These are phyloP conservation scores for Melanotaenia maccullochi DNA, from an alignment of 2,797 vertebrate species.

Conservation along the genomic window DNA sequence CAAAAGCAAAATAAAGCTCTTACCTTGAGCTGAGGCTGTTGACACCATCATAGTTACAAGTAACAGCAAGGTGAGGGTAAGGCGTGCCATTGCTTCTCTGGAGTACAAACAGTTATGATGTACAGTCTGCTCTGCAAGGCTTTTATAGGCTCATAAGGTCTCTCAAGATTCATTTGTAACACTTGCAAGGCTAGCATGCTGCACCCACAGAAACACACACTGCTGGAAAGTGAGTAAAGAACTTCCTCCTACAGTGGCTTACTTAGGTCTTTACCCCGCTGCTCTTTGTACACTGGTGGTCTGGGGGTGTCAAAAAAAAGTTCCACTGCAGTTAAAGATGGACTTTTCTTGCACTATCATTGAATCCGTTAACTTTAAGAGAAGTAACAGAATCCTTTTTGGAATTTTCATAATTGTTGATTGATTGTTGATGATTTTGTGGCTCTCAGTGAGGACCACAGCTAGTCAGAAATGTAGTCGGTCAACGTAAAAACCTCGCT, in stretches of 20 bases:
- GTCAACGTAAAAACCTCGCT: no score
- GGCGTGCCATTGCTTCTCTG: constrained; percentile 46
- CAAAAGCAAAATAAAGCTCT: constrained; percentile 2
- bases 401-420: not conserved
- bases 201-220: constrained; percentile 50
- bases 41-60: constrained; percentile 34
- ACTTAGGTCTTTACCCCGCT: not conserved
- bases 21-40: constrained; percentile 55
- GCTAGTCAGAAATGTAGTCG: no score
- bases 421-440: no score
- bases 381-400: not conserved
- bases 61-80: constrained; percentile 32
- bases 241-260: constrained; percentile 51
- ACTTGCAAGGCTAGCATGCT: not conserved
- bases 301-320: constrained; percentile 36
- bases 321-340: constrained; percentile 49
- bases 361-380: not conserved
- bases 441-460: no score
- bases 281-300: constrained; percentile 38
- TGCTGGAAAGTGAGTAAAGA: constrained; percentile 53
- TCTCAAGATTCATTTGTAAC: not conserved
- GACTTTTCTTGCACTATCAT: constrained; percentile 3
- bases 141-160: constrained; percentile 41
- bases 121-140: not conserved
- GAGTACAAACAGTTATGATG: constrained; percentile 15